Evolutionary conservation across 23 tunicate species (phyloP).

Genomic region (Styela clava): DNA sequence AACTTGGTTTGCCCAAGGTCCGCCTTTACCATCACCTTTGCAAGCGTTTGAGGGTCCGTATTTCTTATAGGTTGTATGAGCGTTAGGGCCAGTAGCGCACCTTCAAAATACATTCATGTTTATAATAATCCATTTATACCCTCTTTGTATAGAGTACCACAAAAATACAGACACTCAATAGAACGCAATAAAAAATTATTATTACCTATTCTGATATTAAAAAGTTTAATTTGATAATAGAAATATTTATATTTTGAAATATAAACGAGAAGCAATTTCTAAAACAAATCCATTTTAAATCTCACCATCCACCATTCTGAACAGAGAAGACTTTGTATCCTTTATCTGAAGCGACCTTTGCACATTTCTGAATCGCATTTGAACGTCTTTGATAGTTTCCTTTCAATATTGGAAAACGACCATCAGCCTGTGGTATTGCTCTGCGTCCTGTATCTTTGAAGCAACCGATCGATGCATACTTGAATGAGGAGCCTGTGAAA

Average conservation of each 20-base stretch:
- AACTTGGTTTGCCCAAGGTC: conserved; percentile 13
- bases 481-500: too few relatives aligned
- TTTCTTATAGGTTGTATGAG: background rate
- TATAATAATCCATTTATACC: too few relatives aligned
- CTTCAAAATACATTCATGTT: too few relatives aligned
- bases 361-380: conserved; percentile 15
- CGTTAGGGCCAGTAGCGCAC: conserved; percentile 10
- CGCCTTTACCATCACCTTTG: conserved; percentile 2
- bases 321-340: conserved; percentile 7
- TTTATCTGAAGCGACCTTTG: background rate
- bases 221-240: too few relatives aligned
- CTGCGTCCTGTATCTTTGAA: background rate
- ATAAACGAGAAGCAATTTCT: too few relatives aligned
- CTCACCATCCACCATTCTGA: background rate
- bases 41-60: conserved; percentile 11
- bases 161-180: too few relatives aligned
- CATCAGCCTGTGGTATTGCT: background rate
- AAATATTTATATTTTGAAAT: too few relatives aligned
- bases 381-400: background rate
- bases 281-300: too few relatives aligned
- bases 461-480: too few relatives aligned
- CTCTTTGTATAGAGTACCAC: too few relatives aligned
- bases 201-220: too few relatives aligned
- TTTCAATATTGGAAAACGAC: background rate
- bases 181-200: too few relatives aligned